A percentile compares a stretch with the other conserved stretches of the same genome.
These are phyloP conservation scores for human (Homo sapiens) DNA, from an alignment of 2,113 vertebrate genomes.

Conservation along the genomic window DNA sequence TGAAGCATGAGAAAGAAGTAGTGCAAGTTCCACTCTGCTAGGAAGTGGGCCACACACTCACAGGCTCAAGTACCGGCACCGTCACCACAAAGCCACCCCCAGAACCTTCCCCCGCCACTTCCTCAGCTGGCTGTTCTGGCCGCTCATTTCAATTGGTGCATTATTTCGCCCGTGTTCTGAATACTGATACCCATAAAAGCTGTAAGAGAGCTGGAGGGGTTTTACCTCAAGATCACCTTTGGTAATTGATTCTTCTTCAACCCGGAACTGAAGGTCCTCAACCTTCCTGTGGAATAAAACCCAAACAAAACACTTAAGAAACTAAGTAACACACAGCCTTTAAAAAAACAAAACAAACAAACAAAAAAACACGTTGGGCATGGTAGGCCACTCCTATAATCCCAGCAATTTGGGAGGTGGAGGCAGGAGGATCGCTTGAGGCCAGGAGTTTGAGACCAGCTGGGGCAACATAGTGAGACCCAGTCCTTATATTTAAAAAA, in stretches of 20 bases:
- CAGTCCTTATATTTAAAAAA: neutral
- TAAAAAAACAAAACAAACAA: neutral
- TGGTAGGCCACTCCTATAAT: too few relatives aligned
- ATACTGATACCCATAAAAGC: neutral
- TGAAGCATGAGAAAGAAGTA: slow-evolving; percentile 19
- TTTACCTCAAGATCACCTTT: slow-evolving; percentile 99
- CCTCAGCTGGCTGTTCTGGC: neutral
- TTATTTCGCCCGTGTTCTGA: neutral
- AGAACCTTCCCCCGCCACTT: neutral
- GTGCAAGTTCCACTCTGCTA: neutral
- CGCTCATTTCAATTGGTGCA: neutral
- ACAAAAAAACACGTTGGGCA: too few relatives aligned
- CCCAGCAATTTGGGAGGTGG: too few relatives aligned
- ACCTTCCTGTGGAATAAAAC: slow-evolving; percentile 90
- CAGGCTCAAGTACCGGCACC: neutral
- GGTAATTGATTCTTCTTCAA: slow-evolving; percentile 99
- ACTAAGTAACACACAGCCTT: neutral
- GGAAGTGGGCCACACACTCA: neutral
- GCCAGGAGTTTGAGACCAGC: too few relatives aligned
- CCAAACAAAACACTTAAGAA: slow-evolving; percentile 31
- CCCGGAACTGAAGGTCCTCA: slow-evolving; percentile 98
- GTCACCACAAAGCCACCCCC: neutral
- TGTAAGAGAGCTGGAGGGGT: neutral
- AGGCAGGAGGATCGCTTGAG: too few relatives aligned
- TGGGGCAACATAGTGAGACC: too few relatives aligned